Base-by-base conservation (phyloP, 2,113 vertebrate species). In the Cettia cetti region DNA sequence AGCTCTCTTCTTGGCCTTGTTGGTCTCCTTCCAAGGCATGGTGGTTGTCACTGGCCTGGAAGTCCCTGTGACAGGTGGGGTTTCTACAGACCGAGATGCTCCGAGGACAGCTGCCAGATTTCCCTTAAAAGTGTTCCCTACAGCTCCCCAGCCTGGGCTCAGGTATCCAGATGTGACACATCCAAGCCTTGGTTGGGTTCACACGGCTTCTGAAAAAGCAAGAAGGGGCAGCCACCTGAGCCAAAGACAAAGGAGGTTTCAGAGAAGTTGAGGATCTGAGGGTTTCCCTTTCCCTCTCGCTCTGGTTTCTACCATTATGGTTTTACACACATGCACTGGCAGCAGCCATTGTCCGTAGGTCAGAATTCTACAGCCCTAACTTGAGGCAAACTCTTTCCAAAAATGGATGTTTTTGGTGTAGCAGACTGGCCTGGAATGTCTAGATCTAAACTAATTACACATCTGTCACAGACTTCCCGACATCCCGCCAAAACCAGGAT, bases 371-470 rank as follows among this genome's bases (percentile, higher is more conserved):
- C 59, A 85, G 78, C 35, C 59, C 54, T 26, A 52, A 87, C 74
- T 91, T 76, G 47, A 59, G 70, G 71, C 70, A 69, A 87, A 42
- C 54, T 50, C 61, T 37, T 70, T 82, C 86, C 93, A 96, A 96
- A 95, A 94, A 88, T 72, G 77, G 77, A 91, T 87, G 69, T 10
- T 82, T 74, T 86, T 87, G 81, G 81, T 64, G 10, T 42, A 79
- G 78, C 74, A 84, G 54, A 65, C 74, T 61, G 74, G 74, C 27
- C 70, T 92, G 94, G 94, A 94, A 95, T 94, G 91, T 91, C 93
- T 92, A 90, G 70, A 64, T 91, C 77, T 95, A 89, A 95, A 91
- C 78, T 87, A 94, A 96, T 89, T 91, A 80, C 92, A 85, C 63
- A 87, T 76, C 77, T 1, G 0, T 87, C 83, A 91, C 89, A 79